A percentile compares a stretch with the other conserved stretches of the same genome.
Conservation (phyloP, 1,140 invertebrate species). For the Laupala kohalensis region DNA sequence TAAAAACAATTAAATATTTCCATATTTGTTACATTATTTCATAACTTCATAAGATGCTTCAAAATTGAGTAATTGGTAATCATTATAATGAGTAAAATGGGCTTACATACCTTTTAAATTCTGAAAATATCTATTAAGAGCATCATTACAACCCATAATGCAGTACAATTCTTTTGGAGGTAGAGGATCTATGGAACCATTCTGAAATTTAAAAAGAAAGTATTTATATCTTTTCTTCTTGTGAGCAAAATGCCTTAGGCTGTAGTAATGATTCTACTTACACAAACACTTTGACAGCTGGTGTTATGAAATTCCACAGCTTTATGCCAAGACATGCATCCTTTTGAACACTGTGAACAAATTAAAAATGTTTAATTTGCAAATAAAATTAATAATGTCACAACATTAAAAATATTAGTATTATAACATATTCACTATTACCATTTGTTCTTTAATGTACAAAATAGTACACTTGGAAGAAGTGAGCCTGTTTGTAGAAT, state of each 20-base stretch:
- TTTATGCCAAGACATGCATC: constrained; percentile 50
- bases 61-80: no score
- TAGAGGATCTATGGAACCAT: constrained; percentile 48
- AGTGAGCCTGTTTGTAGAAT: no score
- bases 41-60: no score
- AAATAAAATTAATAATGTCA: no score
- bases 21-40: no score
- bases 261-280: constrained; percentile 41
- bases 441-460: no score
- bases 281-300: constrained; percentile 53
- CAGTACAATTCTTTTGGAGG: constrained; percentile 58
- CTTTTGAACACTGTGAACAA: constrained; percentile 50
- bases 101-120: constrained; percentile 48
- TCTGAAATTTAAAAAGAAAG: constrained; percentile 29
- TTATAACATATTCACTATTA: no score
- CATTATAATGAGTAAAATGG: no score
- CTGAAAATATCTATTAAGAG: constrained; percentile 57
- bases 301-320: constrained; percentile 35
- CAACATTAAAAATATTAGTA: no score
- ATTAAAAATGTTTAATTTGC: constrained; percentile 13
- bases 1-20: no score
- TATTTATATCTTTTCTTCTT: background rate
- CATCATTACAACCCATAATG: constrained; percentile 65
- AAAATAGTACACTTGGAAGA: no score
- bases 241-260: background rate